Evolutionary conservation across 2,888 invertebrate genomes (phyloP).

Genomic region (Autographa gamma): DNA sequence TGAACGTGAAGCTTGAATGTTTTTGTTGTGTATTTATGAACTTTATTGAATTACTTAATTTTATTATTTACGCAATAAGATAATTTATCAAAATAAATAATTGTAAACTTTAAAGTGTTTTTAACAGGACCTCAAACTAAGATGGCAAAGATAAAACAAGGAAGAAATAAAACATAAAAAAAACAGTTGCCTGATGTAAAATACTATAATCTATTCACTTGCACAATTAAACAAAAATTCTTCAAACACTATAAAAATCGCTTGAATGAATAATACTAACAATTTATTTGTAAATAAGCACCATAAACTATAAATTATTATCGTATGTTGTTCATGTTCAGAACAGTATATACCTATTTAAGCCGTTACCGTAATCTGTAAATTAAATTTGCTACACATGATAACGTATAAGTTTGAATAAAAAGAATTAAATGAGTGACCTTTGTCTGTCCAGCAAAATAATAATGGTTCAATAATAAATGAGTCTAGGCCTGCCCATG

Average conservation of each 20-base stretch:
- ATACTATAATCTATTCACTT: background rate
- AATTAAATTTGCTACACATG: background rate
- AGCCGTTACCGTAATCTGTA: background rate
- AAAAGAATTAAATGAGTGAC: background rate
- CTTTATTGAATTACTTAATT: background rate
- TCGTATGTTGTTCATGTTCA: background rate
- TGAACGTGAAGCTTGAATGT: constrained; percentile 26
- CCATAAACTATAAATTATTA: background rate
- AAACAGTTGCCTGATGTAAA: background rate
- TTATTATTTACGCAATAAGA: background rate
- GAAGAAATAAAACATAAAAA: background rate
- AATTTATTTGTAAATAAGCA: background rate
- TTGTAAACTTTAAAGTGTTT: background rate
- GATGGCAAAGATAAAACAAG: background rate
- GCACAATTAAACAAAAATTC: background rate
- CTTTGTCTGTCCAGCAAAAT: background rate
- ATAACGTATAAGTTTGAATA: background rate
- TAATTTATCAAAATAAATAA: background rate
- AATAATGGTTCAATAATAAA: background rate
- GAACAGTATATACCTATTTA: background rate
- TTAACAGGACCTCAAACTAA: background rate
- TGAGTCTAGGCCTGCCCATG: background rate
- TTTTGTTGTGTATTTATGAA: constrained; percentile 21
- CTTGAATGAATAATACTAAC: background rate
- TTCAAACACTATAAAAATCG: background rate